Conservation (phyloP, 2,797 vertebrate genomes). For the Sebastes taczanowskii region DNA sequence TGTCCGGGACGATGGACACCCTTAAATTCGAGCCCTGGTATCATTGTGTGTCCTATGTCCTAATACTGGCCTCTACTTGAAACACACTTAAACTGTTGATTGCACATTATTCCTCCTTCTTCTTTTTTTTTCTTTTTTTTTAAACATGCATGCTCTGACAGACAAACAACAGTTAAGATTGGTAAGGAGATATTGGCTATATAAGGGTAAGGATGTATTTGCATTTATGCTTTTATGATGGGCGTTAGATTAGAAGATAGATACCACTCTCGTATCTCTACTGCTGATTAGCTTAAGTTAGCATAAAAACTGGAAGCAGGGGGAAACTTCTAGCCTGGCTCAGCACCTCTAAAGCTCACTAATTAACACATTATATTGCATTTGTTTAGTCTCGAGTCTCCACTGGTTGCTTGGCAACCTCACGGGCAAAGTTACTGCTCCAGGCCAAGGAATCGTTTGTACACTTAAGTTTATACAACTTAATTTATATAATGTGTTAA, state of each 20-base stretch:
- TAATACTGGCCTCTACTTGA: not conserved
- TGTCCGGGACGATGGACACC: not conserved
- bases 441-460: not conserved
- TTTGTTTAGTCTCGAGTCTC: not conserved
- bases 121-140: not conserved
- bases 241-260: not conserved
- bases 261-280: not conserved
- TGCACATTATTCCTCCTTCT: not conserved
- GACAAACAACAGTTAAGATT: not conserved
- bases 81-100: not conserved
- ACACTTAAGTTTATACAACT: not conserved
- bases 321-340: not conserved
- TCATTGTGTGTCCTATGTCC: not conserved
- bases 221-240: too few species aligned
- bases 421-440: not conserved
- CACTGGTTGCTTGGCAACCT: not conserved
- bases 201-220: not conserved
- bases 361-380: not conserved
- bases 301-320: not conserved
- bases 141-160: not conserved
- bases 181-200: not conserved
- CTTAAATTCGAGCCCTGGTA: not conserved
- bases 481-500: not conserved
- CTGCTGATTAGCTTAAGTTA: not conserved
- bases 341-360: not conserved